A percentile compares a stretch with the other conserved stretches of the same genome.
phyloP scores from a whole-genome alignment of 2,888 invertebrate genomes.

The Podabrus alpinus region DNA sequence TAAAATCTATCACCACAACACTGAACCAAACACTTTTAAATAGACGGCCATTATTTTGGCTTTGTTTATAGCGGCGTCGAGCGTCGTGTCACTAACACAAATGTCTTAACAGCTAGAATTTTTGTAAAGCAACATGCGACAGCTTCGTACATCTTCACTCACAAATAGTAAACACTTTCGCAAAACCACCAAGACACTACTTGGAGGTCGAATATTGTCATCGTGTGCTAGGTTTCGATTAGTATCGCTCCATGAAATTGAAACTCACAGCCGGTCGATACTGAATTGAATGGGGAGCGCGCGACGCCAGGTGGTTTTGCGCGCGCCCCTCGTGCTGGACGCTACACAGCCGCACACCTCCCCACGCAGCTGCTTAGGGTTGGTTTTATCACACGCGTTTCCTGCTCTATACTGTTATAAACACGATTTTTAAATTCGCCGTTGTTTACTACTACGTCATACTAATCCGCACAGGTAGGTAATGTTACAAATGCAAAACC shows the following conservation, averaged over 20 bases:
- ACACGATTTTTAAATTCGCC: slow-evolving; percentile 3
- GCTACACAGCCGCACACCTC: slow-evolving; percentile 40
- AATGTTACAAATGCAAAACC: background rate
- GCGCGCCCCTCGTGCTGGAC: slow-evolving; percentile 53
- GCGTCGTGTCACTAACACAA: slow-evolving; percentile 38
- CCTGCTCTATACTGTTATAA: slow-evolving; percentile 9
- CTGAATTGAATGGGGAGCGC: slow-evolving; percentile 54
- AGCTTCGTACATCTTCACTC: slow-evolving; percentile 13
- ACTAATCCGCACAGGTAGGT: background rate
- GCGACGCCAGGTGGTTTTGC: slow-evolving; percentile 58
- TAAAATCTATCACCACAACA: slow-evolving; percentile 32
- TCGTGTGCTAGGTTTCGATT: slow-evolving; percentile 37
- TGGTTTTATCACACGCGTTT: slow-evolving; percentile 29
- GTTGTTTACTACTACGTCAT: background rate
- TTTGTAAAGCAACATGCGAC: background rate
- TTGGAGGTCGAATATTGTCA: slow-evolving; percentile 31
- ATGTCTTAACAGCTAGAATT: background rate
- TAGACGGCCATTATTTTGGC: slow-evolving; percentile 39
- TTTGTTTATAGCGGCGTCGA: slow-evolving; percentile 48
- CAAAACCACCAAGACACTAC: slow-evolving; percentile 27
- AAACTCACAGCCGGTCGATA: slow-evolving; percentile 56
- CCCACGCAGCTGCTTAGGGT: slow-evolving; percentile 39
- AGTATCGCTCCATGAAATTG: slow-evolving; percentile 42
- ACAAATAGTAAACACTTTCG: slow-evolving; percentile 13
- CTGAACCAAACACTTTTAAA: slow-evolving; percentile 26